Evolutionary conservation across 2,888 invertebrate species (phyloP), one percentile per base, ranked within the genome.

Genomic region (Epirrhoe tristata): DNA sequence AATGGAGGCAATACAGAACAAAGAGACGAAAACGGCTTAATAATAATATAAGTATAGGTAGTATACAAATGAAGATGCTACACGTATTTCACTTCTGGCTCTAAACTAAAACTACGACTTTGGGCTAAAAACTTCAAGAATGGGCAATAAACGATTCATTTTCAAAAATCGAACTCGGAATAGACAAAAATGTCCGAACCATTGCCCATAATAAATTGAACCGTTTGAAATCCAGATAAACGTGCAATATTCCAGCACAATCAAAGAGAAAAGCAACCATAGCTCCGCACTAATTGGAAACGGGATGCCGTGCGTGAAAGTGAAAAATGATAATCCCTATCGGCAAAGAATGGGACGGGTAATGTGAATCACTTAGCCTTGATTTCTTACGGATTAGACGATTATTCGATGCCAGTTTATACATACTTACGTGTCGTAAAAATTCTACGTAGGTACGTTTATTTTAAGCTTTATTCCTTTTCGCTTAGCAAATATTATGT

Each of bases 211-310:
- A 65, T 58, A 66, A 60, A 69, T 66, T n/a, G 24, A 59, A 56
- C 56, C 55, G 55, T 67, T 64, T 61, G 54, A 64, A 58, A 59
- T 54, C 51, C 51, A 63, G 50, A 63, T 55, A 63, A 62, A 63
- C 54, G 64, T 46, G 57, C 58, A 67, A 63, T 54, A 63, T 32
- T 52, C 55, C 32, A 57, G 59, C 56, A 58, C 61, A 57, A 61
- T 55, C 55, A 51, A 67, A 61, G 67, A 36, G 51, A 63, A 57
- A 50, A 66, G 68, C 76, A 66, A 79, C 39, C 82, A 78, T 78
- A 74, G 81, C 81, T 78, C 68, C 16, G 63, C 74, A 67, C 79
- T 82, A 82, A 81, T 81, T 82, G 79, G 74, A 77, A 77, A 75
- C 65, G 75, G 61, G 62, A 67, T 66, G 74, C 71, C 67, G 74